Base-by-base conservation (phyloP, 35 echinoderm and acorn worm species). In the Chiridota heheva region DNA sequence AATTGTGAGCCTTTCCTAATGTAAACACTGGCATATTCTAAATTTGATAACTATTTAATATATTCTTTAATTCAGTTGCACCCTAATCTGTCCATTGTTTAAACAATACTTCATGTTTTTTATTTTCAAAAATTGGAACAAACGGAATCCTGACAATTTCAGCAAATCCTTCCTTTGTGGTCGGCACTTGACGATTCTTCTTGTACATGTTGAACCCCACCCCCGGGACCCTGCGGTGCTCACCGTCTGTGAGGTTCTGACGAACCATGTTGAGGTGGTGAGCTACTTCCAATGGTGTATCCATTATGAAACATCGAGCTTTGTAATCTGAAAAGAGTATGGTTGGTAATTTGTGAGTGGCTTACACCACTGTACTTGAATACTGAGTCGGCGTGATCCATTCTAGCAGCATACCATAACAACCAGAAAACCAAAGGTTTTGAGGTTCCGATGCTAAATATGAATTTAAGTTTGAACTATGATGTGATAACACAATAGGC, bases 201-300 rank as follows among this genome's bases (percentile, higher is more conserved):
- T 98, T 98, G 89, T 91, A 98, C 1, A 98, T 76, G 51, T 98
- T 91, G 65, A 80, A 97, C 26, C 70, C 84, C 1, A 98, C 95
- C 34, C 85, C 69, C 27, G 89, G 84, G 8, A 98, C 60, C 61
- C 95, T 81, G 4, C 95, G 84, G 16, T 72, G 58, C 30, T 78
- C 60, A 58, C 95, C 84, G n/a, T 85, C 60, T 13, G 89, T 89
- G 58, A 81, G 69, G 5, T 77, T 88, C 69, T 85, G 89, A 20
- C 95, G 24, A 46, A 90, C 66, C 41, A 78, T 83, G 81, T 98
- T 98, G 20, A 98, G 53, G 39, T 98, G 95, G 13, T 89, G 80
- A 20, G 89, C 85, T 26, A 98, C 38, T 31, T 91, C 84, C 10
- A 73, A 31, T 0, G 89, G 85, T 40, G 89, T 88, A 29, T 88